Base-by-base conservation (phyloP, 2,113 vertebrate genomes). In the Mus spicilegus region DNA sequence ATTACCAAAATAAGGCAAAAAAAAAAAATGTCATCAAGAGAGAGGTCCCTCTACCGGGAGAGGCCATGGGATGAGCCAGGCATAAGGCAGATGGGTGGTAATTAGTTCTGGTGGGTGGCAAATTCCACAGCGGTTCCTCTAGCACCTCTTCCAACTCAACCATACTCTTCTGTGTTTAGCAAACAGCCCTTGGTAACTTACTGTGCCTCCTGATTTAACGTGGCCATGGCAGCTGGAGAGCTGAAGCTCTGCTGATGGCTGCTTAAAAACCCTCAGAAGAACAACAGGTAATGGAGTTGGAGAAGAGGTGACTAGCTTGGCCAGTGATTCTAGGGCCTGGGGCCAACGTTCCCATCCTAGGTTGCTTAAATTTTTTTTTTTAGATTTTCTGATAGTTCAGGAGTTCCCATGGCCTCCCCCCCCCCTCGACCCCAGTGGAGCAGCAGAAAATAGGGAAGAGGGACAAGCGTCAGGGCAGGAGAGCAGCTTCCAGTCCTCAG, bases 231-330 rank as follows among this genome's bases (percentile, higher is more conserved):
- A 81, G 67, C 30, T 36, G 0, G 0, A 89, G 56, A 77, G 42
- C 13, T 91, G 63, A 87, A 13, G 6, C 20, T 19, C 63, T 46
- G 33, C 58, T 7, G 10, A 28, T 5, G 26, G 63, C 20, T 16
- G 72, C 22, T 4, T 28, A 56, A 30, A 69, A 30, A 58, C 11
- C 39, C n/a, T 6, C 61, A 12, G 70, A 46, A n/a, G 46, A 51
- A 20, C 2, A 39, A 19, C 2, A 49, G 77, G 49, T 4, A 8
- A 46, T 1, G 17, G 69, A 0, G 5, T 0, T 17, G n/a, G 22
- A 19, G 88, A 46, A 69, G 56, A 22, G 33, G 49, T 24, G 9
- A 0, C 72, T 49, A 0, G 63, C 19, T 22, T 9, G 22, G 86
- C 54, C n/a, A 46, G 70, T 0, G n/a, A 20, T 49, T 17, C 28